Conservation (phyloP, 2,797 vertebrate species). For the Oreochromis grahami region DNA sequence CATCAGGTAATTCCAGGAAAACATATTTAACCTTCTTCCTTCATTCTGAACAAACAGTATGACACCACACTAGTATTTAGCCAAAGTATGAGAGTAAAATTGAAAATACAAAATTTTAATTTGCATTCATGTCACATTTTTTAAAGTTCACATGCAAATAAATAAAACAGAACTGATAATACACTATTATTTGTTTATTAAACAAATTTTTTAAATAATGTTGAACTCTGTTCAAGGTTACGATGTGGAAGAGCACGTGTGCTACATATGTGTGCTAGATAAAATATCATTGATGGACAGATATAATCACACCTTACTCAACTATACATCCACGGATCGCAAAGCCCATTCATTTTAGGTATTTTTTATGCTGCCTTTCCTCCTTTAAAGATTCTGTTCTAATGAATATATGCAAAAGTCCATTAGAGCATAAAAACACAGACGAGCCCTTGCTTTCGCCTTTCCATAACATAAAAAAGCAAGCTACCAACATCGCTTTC, state of each 20-base stretch:
- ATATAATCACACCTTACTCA: slow-evolving; percentile 45
- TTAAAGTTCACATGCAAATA: neutral
- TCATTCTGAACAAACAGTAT: neutral
- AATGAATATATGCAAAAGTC: slow-evolving; percentile 74
- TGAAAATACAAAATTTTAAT: neutral
- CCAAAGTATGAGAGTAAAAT: neutral
- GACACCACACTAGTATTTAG: neutral
- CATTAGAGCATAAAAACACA: slow-evolving; percentile 67
- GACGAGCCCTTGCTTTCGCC: slow-evolving; percentile 43
- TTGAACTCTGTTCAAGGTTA: slow-evolving; percentile 36
- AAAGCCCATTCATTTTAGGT: slow-evolving; percentile 8
- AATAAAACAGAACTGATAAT: neutral
- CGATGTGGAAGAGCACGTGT: slow-evolving; percentile 29
- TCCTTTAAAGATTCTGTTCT: slow-evolving; percentile 50
- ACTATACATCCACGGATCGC: slow-evolving; percentile 3
- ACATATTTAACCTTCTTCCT: neutral
- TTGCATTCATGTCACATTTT: neutral
- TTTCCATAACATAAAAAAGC: slow-evolving; percentile 55
- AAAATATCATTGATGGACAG: slow-evolving; percentile 26
- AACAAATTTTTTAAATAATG: neutral
- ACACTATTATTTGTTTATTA: neutral
- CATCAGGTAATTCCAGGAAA: neutral
- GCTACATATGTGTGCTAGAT: slow-evolving; percentile 6
- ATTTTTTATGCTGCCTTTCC: slow-evolving; percentile 42
- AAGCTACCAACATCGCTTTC: slow-evolving; percentile 63